Percentiles rank a stretch among this genome's conserved stretches.
These are phyloP conservation scores for Bibio marci DNA, from an alignment of 2,888 invertebrate genomes.

Conservation along the genomic window DNA sequence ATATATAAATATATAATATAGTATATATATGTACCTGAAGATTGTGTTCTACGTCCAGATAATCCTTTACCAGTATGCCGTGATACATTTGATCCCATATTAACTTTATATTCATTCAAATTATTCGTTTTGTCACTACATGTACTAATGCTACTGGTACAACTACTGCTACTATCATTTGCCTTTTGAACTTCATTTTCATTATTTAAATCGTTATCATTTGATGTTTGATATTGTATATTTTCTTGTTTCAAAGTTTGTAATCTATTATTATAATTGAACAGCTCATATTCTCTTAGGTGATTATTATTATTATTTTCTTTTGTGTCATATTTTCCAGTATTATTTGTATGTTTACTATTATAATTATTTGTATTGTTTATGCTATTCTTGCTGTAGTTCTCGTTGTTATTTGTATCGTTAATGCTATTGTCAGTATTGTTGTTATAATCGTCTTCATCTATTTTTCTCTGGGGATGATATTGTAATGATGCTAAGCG, in stretches of 20 bases:
- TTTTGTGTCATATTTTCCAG: not conserved
- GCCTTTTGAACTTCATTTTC: constrained; percentile 1
- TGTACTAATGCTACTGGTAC: not conserved
- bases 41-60: constrained; percentile 12
- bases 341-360: not conserved
- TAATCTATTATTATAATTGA: too few species aligned
- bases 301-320: not conserved
- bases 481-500: constrained; percentile 11
- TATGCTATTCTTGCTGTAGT: not conserved
- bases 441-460: constrained; percentile 3
- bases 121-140: not conserved
- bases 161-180: not conserved
- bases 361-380: not conserved
- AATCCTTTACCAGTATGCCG: constrained; percentile 46
- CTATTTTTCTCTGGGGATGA: constrained; percentile 6
- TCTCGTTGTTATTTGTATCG: not conserved
- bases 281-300: too few species aligned
- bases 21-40: constrained; percentile 10
- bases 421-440: not conserved
- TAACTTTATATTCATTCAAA: constrained; percentile 13
- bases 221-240: not conserved
- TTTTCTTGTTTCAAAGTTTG: not conserved
- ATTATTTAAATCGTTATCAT: constrained; percentile 1
- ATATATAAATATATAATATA: too few species aligned
- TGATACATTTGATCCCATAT: constrained; percentile 65